These are phyloP conservation scores for Montipora cactus DNA, from an alignment of 64 coral and sea anemone species.

Conservation along the genomic window DNA sequence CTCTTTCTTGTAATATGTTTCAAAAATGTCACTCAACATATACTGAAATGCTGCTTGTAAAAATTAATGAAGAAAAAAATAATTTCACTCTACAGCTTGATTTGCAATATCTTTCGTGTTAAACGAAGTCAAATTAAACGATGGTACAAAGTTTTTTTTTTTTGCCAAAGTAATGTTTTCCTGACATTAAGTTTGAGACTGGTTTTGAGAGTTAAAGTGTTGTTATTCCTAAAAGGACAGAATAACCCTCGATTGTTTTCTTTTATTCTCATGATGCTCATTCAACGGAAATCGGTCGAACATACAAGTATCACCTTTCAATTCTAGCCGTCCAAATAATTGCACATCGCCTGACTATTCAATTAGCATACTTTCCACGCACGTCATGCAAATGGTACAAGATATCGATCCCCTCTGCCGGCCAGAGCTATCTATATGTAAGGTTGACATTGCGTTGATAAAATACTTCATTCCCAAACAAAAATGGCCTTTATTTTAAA, in stretches of 20 bases:
- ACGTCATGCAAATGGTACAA: neutral
- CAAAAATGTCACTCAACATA: neutral
- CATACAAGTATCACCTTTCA: neutral
- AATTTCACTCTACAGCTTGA: too few relatives aligned
- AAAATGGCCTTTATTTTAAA: neutral
- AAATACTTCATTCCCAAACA: neutral
- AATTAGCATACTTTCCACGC: neutral
- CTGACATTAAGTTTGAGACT: neutral
- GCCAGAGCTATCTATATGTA: too few relatives aligned
- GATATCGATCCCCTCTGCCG: neutral
- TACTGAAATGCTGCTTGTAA: neutral
- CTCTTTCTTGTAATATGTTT: too few relatives aligned
- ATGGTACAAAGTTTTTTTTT: too few relatives aligned
- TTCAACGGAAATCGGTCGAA: neutral
- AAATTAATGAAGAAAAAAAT: too few relatives aligned
- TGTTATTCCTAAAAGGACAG: neutral
- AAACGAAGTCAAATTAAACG: too few relatives aligned
- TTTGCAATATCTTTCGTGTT: too few relatives aligned
- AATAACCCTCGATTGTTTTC: neutral
- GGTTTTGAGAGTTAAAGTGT: neutral
- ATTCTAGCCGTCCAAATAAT: too few relatives aligned
- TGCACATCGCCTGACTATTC: neutral
- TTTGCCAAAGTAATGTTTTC: too few relatives aligned
- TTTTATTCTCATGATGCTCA: neutral
- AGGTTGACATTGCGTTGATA: neutral